Percentiles rank a stretch among this genome's conserved stretches.
Conservation (phyloP, 2,888 invertebrate genomes). For the Drosophila anceps region DNA sequence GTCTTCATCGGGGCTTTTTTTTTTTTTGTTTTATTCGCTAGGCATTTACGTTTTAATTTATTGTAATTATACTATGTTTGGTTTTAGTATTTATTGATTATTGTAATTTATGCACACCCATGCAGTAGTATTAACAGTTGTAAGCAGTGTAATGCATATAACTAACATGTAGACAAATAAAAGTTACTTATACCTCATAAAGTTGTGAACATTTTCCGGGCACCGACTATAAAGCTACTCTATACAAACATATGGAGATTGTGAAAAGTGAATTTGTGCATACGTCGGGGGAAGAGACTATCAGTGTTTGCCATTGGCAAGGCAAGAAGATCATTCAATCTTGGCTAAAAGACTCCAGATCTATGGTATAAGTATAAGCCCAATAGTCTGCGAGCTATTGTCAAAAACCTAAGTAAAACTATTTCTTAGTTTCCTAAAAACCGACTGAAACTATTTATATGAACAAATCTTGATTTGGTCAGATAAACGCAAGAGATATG, state of each 20-base stretch:
- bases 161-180: conserved; percentile 4
- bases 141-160: background rate
- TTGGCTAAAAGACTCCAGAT: background rate
- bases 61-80: conserved; percentile 42
- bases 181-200: conserved; percentile 1
- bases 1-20: conserved; percentile 19
- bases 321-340: background rate
- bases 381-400: background rate
- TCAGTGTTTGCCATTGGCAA: background rate
- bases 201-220: background rate
- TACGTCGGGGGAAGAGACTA: background rate
- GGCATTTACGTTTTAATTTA: conserved; percentile 53
- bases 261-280: background rate
- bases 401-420: no score
- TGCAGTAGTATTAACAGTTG: conserved; percentile 11
- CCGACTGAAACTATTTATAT: background rate
- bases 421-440: background rate
- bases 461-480: background rate
- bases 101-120: conserved; percentile 20
- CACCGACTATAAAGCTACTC: background rate
- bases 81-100: conserved; percentile 31
- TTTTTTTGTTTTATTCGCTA: conserved; percentile 31
- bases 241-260: background rate
- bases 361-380: no score
- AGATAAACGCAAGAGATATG: background rate